Percentiles rank a stretch among this genome's conserved stretches.
phyloP scores from a whole-genome alignment of 2,888 invertebrate species.

The Chaitophorus viminalis region DNA sequence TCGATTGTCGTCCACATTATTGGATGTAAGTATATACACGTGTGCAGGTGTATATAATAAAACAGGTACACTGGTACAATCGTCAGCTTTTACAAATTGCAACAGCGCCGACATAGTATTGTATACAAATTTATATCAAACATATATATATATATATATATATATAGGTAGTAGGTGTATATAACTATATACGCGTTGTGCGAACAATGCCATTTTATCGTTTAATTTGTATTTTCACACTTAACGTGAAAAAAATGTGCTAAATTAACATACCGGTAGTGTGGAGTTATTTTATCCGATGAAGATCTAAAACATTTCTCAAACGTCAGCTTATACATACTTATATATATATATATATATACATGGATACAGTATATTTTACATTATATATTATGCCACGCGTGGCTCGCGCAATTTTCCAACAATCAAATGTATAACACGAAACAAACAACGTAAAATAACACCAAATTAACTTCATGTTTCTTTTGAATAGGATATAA shows the following conservation, averaged over 20 bases:
- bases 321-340: not conserved
- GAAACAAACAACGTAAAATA: not conserved
- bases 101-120: not conserved
- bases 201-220: not conserved
- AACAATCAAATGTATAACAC: not conserved
- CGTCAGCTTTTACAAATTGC: not conserved
- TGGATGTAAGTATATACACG: not conserved
- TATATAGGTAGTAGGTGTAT: no score
- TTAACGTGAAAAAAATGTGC: slow-evolving; percentile 1
- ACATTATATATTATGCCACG: not conserved
- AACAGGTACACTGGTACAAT: not conserved
- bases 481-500: not conserved
- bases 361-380: not conserved
- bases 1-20: not conserved
- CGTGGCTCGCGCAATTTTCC: not conserved
- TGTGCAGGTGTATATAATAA: not conserved
- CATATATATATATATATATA: no score
- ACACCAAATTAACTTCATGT: not conserved
- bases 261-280: slow-evolving; percentile 6
- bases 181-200: not conserved
- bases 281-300: slow-evolving; percentile 6
- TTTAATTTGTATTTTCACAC: slow-evolving; percentile 25
- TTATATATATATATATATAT: not conserved
- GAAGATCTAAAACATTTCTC: not conserved
- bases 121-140: no score